Percentiles rank a stretch among this genome's conserved stretches.
Evolutionary conservation across 2,113 vertebrate genomes (phyloP).

Genomic region (Agapornis roseicollis): DNA sequence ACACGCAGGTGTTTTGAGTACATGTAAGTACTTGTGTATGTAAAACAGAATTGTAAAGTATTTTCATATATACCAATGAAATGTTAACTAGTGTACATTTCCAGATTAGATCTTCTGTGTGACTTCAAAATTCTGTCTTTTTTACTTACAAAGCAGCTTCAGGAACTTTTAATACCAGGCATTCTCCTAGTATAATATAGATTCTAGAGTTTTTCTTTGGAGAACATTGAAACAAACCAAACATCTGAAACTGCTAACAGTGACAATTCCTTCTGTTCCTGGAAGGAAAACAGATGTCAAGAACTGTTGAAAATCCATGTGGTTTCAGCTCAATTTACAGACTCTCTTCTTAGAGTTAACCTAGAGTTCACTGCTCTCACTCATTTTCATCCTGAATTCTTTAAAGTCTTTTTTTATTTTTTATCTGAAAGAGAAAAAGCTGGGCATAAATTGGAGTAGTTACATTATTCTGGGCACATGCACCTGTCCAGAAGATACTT

Average conservation of each 20-base stretch:
- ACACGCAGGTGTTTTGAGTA: not conserved
- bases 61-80: not conserved
- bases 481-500: not conserved
- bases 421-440: not conserved
- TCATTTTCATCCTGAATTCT: not conserved
- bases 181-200: not conserved
- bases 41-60: not conserved
- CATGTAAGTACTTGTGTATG: not conserved
- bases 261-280: not conserved
- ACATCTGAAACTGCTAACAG: not conserved
- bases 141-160: not conserved
- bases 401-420: not conserved
- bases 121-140: not conserved
- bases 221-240: not conserved
- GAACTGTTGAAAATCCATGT: not conserved
- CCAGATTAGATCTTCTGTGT: not conserved
- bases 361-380: not conserved
- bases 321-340: not conserved
- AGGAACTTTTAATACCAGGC: not conserved
- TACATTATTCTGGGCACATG: accelerated
- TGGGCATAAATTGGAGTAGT: not conserved
- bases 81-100: not conserved
- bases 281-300: not conserved
- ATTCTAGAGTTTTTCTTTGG: not conserved
- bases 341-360: not conserved